A percentile compares a stretch with the other conserved stretches of the same genome.
Evolutionary conservation across 1,140 invertebrate genomes (phyloP).

Genomic region (Bactericera cockerelli): DNA sequence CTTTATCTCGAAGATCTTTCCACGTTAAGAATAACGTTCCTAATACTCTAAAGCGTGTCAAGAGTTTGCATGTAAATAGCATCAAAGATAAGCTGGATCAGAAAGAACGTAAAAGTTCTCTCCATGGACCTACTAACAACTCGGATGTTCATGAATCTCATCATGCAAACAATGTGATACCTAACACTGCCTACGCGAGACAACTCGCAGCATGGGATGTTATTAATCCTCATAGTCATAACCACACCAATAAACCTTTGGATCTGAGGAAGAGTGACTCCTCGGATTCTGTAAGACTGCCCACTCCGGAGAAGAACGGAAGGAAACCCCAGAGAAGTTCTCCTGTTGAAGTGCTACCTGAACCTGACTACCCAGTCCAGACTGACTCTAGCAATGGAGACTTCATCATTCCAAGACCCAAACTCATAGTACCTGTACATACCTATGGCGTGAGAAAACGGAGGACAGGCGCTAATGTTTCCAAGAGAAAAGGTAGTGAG

Average conservation of each 20-base stretch:
- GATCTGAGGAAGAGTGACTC: background rate
- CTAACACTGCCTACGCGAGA: background rate
- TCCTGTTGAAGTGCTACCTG: background rate
- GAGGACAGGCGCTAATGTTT: slow-evolving; percentile 46
- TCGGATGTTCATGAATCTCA: background rate
- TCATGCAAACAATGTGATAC: background rate
- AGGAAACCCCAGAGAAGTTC: background rate
- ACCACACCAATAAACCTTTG: background rate
- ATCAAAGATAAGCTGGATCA: background rate
- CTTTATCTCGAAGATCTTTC: slow-evolving; percentile 2
- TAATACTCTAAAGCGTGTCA: background rate
- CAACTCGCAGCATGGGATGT: background rate
- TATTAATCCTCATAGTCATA: background rate
- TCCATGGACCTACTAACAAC: background rate
- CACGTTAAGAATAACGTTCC: background rate
- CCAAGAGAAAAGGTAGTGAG: slow-evolving; percentile 30
- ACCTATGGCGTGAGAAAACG: slow-evolving; percentile 61
- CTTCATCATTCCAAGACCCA: slow-evolving; percentile 64
- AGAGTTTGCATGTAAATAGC: slow-evolving; percentile 1
- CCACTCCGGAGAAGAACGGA: background rate
- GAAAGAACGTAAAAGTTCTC: background rate
- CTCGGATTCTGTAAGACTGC: background rate
- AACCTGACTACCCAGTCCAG: background rate
- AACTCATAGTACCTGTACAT: slow-evolving; percentile 71
- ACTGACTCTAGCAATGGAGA: slow-evolving; percentile 32